Percentiles rank a stretch among this genome's conserved stretches.
phyloP scores from a whole-genome alignment of 2,113 vertebrate species.

The Sceloporus undulatus region DNA sequence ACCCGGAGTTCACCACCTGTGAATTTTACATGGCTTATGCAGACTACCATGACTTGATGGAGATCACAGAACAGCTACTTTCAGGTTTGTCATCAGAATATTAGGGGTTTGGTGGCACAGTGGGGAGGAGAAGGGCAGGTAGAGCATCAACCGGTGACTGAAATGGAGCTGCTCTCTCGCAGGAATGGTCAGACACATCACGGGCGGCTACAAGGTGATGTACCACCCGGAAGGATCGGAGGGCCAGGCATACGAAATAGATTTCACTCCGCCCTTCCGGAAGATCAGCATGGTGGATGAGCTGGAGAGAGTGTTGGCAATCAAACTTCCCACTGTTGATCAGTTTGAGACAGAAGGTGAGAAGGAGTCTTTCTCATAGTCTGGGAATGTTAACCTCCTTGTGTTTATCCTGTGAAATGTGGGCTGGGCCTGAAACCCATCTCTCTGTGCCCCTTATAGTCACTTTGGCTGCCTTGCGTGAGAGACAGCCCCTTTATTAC shows the following conservation, averaged over 20 bases:
- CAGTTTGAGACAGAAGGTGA: constrained; percentile 83
- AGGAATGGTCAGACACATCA: constrained; percentile 97
- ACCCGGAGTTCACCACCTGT: constrained; percentile 98
- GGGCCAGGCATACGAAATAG: constrained; percentile 87
- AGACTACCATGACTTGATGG: constrained; percentile 96
- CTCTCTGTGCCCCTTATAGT: neutral
- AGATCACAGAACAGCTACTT: constrained; percentile 94
- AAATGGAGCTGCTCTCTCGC: constrained; percentile 46
- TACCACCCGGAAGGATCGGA: constrained; percentile 96
- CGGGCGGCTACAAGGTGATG: constrained; percentile 88
- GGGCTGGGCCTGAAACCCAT: neutral
- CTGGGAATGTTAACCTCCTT: neutral
- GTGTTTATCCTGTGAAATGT: too few species aligned
- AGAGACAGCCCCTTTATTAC: neutral
- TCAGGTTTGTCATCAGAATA: constrained; percentile 81
- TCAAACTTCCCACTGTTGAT: constrained; percentile 87
- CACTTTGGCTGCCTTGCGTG: too few species aligned
- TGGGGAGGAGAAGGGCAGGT: neutral
- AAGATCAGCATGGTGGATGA: constrained; percentile 91
- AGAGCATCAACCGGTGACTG: constrained; percentile 4
- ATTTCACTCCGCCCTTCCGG: constrained; percentile 96
- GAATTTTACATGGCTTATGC: constrained; percentile 99
- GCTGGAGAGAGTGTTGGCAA: constrained; percentile 88
- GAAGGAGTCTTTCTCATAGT: neutral
- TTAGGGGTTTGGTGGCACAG: neutral